phyloP scores from a whole-genome alignment of 2,797 vertebrate genomes.

The Acrossocheilus wenchowensis region DNA sequence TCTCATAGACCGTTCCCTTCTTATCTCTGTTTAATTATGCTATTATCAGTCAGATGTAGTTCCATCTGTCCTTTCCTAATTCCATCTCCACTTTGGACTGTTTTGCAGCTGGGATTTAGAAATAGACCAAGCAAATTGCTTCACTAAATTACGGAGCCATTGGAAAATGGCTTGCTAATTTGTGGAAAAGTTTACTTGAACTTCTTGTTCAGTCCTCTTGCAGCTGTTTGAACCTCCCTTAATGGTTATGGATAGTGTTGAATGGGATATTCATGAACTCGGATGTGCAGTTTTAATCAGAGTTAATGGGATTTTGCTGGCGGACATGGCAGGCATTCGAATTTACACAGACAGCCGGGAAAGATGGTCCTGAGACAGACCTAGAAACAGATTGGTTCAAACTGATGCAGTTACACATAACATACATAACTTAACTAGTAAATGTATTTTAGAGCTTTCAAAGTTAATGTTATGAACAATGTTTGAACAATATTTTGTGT shows the following conservation, averaged over 20 bases:
- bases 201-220: constrained; percentile 23
- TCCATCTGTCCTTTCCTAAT: constrained; percentile 79
- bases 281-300: constrained; percentile 65
- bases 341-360: constrained; percentile 42
- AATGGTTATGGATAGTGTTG: constrained; percentile 76
- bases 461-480: background rate
- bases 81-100: constrained; percentile 72
- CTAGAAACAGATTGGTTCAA: constrained; percentile 31
- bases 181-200: constrained; percentile 67
- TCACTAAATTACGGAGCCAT: constrained; percentile 79
- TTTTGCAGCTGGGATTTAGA: constrained; percentile 68
- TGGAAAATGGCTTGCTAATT: constrained; percentile 77
- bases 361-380: constrained; percentile 27
- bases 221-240: constrained; percentile 47
- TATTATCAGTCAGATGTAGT: constrained; percentile 79
- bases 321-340: constrained; percentile 2
- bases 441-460: background rate
- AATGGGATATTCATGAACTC: constrained; percentile 79
- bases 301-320: constrained; percentile 75
- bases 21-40: constrained; percentile 76
- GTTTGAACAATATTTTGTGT: background rate
- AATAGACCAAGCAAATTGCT: constrained; percentile 78
- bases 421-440: background rate
- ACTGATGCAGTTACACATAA: constrained; percentile 12
- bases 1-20: constrained; percentile 21